A percentile compares a stretch with the other conserved stretches of the same genome.
phyloP scores from a whole-genome alignment of 2,797 vertebrate species.

The Clarias pachynema region DNA sequence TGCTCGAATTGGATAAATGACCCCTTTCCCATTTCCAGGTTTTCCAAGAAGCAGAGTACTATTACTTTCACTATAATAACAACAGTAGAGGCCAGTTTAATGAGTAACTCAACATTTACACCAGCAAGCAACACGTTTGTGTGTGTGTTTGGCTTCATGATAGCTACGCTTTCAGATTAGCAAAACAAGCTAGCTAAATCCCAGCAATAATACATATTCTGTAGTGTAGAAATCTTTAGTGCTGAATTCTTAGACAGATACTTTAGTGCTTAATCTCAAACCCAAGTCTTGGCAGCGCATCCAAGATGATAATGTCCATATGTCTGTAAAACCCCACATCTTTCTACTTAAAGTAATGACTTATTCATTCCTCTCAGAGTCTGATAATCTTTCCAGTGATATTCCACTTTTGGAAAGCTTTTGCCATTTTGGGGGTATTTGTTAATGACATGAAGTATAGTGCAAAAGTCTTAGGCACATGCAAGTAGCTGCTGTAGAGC shows the following conservation, averaged over 20 bases:
- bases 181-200: conserved; percentile 5
- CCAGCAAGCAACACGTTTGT: not conserved
- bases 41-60: not conserved
- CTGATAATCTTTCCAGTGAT: not conserved
- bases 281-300: not conserved
- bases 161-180: not conserved
- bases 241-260: not conserved
- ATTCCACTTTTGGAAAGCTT: not conserved
- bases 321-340: not conserved
- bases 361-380: not conserved
- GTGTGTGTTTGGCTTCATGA: not conserved
- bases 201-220: not conserved
- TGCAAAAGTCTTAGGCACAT: no score
- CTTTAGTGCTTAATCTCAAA: not conserved
- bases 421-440: not conserved
- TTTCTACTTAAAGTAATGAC: not conserved
- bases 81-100: not conserved
- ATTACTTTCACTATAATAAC: not conserved
- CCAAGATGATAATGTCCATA: not conserved
- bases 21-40: not conserved
- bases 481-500: no score
- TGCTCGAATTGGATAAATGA: not conserved
- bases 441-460: not conserved
- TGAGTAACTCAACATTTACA: not conserved
- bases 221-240: not conserved